Conservation (phyloP, 1,140 invertebrate genomes). For the Trachymyrmex septentrionalis region DNA sequence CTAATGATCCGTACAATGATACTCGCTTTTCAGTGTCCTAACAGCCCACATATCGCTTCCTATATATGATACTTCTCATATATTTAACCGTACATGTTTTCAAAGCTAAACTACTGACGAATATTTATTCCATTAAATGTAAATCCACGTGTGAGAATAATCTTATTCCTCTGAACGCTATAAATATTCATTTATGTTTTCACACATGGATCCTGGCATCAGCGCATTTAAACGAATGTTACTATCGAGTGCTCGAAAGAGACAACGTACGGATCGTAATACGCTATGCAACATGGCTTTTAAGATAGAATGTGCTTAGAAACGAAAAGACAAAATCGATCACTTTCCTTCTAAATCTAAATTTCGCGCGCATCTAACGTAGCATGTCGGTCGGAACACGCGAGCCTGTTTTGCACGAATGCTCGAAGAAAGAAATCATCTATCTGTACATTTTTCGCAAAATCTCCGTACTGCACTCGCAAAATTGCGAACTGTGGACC, state of each 20-base stretch:
- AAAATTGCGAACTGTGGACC: slow-evolving; percentile 1
- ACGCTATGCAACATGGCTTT: slow-evolving; percentile 77
- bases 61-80: slow-evolving; percentile 67
- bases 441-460: slow-evolving; percentile 47
- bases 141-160: slow-evolving; percentile 65
- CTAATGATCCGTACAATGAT: slow-evolving; percentile 81
- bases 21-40: slow-evolving; percentile 83
- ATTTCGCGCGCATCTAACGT: slow-evolving; percentile 78
- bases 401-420: slow-evolving; percentile 82
- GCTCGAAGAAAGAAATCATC: slow-evolving; percentile 53
- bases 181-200: slow-evolving; percentile 39
- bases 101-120: slow-evolving; percentile 73
- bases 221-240: slow-evolving; percentile 63
- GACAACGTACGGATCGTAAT: slow-evolving; percentile 71
- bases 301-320: slow-evolving; percentile 77
- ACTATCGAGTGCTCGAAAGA: slow-evolving; percentile 60
- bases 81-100: slow-evolving; percentile 74
- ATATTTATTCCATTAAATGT: slow-evolving; percentile 49
- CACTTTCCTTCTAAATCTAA: slow-evolving; percentile 50
- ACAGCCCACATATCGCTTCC: slow-evolving; percentile 81
- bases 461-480: slow-evolving; percentile 21
- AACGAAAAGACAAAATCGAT: slow-evolving; percentile 58
- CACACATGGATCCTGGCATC: slow-evolving; percentile 58
- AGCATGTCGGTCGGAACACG: slow-evolving; percentile 80
- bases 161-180: neutral